These are phyloP conservation scores for Sturmia bella DNA, from an alignment of 2,888 invertebrate species.

Conservation along the genomic window DNA sequence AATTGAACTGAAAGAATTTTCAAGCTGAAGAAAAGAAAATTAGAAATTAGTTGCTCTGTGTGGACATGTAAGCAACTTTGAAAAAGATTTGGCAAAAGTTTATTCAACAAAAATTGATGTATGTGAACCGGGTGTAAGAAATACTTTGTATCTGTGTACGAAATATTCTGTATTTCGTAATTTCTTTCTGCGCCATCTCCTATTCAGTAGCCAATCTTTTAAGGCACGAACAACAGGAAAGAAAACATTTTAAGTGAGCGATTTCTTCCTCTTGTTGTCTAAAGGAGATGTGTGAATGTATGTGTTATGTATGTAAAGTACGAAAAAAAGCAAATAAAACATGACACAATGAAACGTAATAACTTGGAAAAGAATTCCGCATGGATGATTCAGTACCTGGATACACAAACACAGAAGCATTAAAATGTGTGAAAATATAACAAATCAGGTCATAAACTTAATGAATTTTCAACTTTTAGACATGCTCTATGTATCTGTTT, in stretches of 20 bases:
- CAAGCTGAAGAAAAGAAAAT: too few species aligned
- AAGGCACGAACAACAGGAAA: background rate
- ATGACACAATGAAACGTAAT: conserved; percentile 46
- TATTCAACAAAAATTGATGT: conserved; percentile 26
- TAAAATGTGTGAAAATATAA: conserved; percentile 63
- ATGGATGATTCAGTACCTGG: conserved; percentile 53
- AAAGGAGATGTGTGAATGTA: too few species aligned
- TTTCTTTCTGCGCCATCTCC: conserved; percentile 72
- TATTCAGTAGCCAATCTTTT: conserved; percentile 69
- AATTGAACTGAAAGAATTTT: too few species aligned
- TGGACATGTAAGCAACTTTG: too few species aligned
- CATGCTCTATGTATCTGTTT: background rate
- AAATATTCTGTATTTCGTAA: conserved; percentile 3
- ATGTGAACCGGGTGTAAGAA: too few species aligned
- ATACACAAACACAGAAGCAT: background rate
- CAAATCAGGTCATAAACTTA: conserved; percentile 62
- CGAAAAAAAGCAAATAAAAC: background rate
- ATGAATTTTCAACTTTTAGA: conserved; percentile 49
- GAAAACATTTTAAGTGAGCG: conserved; percentile 71
- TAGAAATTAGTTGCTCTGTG: too few species aligned
- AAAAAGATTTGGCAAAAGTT: too few species aligned
- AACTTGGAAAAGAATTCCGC: conserved; percentile 35
- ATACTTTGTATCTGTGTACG: too few species aligned
- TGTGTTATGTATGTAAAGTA: too few species aligned
- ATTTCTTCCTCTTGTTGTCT: conserved; percentile 62